These are phyloP conservation scores for Celastrina argiolus DNA, from an alignment of 2,888 invertebrate species.

Conservation along the genomic window DNA sequence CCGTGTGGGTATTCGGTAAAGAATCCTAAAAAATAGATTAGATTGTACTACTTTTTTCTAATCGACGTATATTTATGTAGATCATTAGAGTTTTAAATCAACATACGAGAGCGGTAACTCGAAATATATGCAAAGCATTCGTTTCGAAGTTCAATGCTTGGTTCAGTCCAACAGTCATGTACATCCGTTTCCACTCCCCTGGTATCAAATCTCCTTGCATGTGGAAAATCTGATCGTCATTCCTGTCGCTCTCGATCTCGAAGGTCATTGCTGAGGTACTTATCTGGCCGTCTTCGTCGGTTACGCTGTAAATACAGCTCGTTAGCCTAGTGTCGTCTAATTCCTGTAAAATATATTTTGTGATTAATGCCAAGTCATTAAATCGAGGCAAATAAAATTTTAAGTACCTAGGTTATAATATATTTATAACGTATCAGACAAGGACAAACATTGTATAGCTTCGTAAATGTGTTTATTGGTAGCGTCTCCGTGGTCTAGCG, in stretches of 20 bases:
- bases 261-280: slow-evolving; percentile 65
- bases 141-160: slow-evolving; percentile 61
- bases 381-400: no score
- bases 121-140: slow-evolving; percentile 74
- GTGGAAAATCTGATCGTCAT: slow-evolving; percentile 56
- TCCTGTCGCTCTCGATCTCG: slow-evolving; percentile 54
- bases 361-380: no score
- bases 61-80: background rate
- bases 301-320: slow-evolving; percentile 57
- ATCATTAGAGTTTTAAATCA: slow-evolving; percentile 24
- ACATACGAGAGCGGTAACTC: slow-evolving; percentile 74
- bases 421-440: no score
- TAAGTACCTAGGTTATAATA: no score
- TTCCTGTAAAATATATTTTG: slow-evolving; percentile 49
- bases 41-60: background rate
- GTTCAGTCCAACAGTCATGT: slow-evolving; percentile 52
- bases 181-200: slow-evolving; percentile 50
- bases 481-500: no score
- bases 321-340: slow-evolving; percentile 52
- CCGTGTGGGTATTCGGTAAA: slow-evolving; percentile 55
- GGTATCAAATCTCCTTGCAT: slow-evolving; percentile 46
- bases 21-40: slow-evolving; percentile 54
- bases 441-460: no score
- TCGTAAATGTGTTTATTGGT: no score
- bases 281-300: slow-evolving; percentile 61